Percentiles rank a stretch among this genome's conserved stretches.
phyloP scores from a whole-genome alignment of 1,140 invertebrate genomes.

The Triops cancriformis region DNA sequence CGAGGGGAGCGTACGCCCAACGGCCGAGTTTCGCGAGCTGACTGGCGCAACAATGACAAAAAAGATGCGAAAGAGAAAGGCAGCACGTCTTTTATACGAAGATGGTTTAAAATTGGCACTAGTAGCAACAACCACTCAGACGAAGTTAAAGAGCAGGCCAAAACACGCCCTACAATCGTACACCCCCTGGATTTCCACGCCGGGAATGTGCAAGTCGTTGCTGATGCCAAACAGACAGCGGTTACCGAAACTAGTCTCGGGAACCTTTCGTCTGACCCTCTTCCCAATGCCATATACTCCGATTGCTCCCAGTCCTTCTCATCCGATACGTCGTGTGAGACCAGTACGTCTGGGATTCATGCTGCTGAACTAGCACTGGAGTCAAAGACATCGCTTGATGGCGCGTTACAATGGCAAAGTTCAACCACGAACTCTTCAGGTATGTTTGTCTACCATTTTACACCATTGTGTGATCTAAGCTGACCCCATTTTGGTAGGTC shows the following conservation, averaged over 20 bases:
- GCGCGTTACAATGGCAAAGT: background rate
- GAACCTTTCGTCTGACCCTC: background rate
- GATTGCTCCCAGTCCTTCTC: slow-evolving; percentile 13
- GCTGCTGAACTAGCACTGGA: background rate
- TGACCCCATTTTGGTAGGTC: background rate
- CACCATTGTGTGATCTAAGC: background rate
- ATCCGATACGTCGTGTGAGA: background rate
- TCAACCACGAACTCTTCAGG: slow-evolving; percentile 7
- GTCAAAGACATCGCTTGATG: background rate
- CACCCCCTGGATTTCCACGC: slow-evolving; percentile 74
- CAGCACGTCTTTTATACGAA: slow-evolving; percentile 67
- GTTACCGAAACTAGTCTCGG: background rate
- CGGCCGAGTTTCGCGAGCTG: slow-evolving; percentile 21
- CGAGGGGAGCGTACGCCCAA: background rate
- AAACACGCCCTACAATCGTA: slow-evolving; percentile 63
- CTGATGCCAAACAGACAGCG: slow-evolving; percentile 39
- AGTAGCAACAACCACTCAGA: slow-evolving; percentile 49
- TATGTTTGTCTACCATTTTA: slow-evolving; percentile 11
- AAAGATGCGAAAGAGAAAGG: slow-evolving; percentile 49
- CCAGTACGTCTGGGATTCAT: background rate
- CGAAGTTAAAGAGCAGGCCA: slow-evolving; percentile 34
- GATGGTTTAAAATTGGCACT: slow-evolving; percentile 64
- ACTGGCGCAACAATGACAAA: slow-evolving; percentile 16
- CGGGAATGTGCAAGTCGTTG: slow-evolving; percentile 59
- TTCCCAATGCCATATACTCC: slow-evolving; percentile 17